A percentile compares a stretch with the other conserved stretches of the same genome.
Conservation (phyloP, 2,797 vertebrate species). For the Gymnopithys bicolor region DNA sequence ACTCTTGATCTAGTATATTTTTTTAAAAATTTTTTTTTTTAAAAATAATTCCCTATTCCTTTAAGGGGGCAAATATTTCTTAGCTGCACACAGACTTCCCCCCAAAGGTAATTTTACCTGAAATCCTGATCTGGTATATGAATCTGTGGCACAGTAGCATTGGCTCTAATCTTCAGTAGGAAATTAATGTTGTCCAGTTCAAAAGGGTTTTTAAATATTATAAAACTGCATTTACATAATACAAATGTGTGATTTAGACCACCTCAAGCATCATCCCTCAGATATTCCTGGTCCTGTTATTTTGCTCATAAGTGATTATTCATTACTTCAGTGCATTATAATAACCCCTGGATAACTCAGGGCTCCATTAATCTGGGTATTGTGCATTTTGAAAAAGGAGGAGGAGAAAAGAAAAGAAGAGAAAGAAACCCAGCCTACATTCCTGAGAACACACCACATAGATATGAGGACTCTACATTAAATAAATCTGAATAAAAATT, state of each 20-base stretch:
- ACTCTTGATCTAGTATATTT: background rate
- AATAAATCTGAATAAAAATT: background rate
- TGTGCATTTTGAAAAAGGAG: background rate
- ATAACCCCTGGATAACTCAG: background rate
- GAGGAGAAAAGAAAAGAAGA: background rate
- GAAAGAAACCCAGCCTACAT: background rate
- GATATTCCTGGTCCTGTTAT: background rate
- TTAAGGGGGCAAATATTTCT: background rate
- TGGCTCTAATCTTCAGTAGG: background rate
- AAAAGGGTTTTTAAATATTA: background rate
- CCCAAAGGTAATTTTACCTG: background rate
- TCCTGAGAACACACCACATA: background rate
- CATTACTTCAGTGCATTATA: background rate
- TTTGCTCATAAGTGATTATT: background rate
- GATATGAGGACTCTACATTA: background rate
- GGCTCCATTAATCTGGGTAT: background rate
- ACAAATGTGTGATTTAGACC: background rate
- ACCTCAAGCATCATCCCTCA: background rate
- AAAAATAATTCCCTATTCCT: background rate
- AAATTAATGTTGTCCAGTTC: background rate
- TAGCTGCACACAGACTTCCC: background rate
- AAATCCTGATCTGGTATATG: background rate
- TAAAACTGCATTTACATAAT: conserved; percentile 24
- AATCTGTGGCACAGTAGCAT: background rate
- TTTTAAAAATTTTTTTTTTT: too few species aligned